Percentiles rank a stretch among this genome's conserved stretches.
These are phyloP conservation scores for Mesorhabditis sp. DNA, from an alignment of 2,888 invertebrate genomes.

Conservation along the genomic window DNA sequence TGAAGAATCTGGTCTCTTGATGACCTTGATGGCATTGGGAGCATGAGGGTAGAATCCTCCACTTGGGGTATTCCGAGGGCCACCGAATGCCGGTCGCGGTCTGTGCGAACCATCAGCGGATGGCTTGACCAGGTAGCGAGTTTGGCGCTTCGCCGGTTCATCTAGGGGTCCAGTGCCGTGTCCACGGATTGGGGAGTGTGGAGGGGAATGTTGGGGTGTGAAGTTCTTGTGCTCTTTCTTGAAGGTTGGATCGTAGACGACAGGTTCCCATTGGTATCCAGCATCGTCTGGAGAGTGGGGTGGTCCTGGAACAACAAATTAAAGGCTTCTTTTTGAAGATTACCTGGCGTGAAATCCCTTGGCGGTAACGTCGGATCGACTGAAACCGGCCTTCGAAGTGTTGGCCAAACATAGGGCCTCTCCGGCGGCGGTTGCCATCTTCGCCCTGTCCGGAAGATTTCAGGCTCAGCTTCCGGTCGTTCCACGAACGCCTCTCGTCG, in stretches of 20 bases:
- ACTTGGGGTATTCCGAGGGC: slow-evolving; percentile 41
- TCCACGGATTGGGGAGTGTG: slow-evolving; percentile 41
- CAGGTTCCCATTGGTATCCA: slow-evolving; percentile 55
- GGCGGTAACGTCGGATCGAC: slow-evolving; percentile 34
- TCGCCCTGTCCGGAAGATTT: slow-evolving; percentile 46
- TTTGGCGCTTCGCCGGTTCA: slow-evolving; percentile 50
- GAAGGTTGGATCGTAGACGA: slow-evolving; percentile 49
- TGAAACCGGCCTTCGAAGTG: slow-evolving; percentile 32
- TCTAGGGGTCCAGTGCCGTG: slow-evolving; percentile 46
- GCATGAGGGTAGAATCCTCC: slow-evolving; percentile 57
- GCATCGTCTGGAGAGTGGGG: slow-evolving; percentile 26
- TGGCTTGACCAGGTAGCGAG: slow-evolving; percentile 29
- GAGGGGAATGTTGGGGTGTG: slow-evolving; percentile 53
- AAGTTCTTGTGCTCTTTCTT: slow-evolving; percentile 57
- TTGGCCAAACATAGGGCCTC: slow-evolving; percentile 49
- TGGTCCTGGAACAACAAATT: slow-evolving; percentile 8
- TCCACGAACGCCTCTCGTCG: slow-evolving; percentile 56
- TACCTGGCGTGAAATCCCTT: slow-evolving; percentile 35
- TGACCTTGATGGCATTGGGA: slow-evolving; percentile 52
- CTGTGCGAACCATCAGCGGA: slow-evolving; percentile 53
- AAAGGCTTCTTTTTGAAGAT: not conserved
- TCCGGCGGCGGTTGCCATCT: slow-evolving; percentile 59
- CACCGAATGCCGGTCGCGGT: slow-evolving; percentile 51
- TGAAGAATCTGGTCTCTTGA: slow-evolving; percentile 23
- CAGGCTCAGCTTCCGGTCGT: slow-evolving; percentile 37